Conservation (phyloP, 1,140 invertebrate genomes). For the Sipha flava region DNA sequence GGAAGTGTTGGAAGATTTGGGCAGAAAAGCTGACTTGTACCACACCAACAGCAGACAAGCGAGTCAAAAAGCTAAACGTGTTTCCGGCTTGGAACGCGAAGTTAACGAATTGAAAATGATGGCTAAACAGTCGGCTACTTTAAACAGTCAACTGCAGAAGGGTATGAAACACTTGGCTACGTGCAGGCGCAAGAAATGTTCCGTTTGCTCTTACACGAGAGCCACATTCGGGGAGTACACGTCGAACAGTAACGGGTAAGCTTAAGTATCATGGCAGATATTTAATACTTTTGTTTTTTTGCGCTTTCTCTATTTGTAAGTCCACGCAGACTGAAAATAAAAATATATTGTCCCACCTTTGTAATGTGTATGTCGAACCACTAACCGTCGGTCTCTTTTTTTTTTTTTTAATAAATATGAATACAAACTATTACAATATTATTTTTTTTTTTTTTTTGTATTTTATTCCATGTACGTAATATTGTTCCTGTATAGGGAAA, state of each 20-base stretch:
- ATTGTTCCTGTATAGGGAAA: too few relatives aligned
- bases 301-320: too few relatives aligned
- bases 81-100: constrained; percentile 1
- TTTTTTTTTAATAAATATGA: too few relatives aligned
- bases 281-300: neutral
- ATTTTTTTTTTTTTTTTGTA: neutral
- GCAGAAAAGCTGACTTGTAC: constrained; percentile 2
- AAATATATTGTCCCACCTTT: too few relatives aligned
- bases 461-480: too few relatives aligned
- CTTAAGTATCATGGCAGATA: constrained; percentile 11
- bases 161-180: constrained; percentile 48
- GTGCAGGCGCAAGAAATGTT: constrained; percentile 51
- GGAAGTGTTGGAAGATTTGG: constrained; percentile 14
- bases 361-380: too few relatives aligned
- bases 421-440: too few relatives aligned
- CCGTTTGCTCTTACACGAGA: constrained; percentile 53
- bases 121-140: constrained; percentile 43
- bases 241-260: constrained; percentile 45
- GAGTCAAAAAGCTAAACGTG: neutral
- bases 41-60: constrained; percentile 19
- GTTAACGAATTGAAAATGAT: constrained; percentile 41
- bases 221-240: constrained; percentile 52
- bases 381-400: too few relatives aligned
- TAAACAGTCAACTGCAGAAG: constrained; percentile 48
- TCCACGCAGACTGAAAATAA: too few relatives aligned